Evolutionary conservation across 2,113 vertebrate species (phyloP).

Genomic region (Ophiodon elongatus): DNA sequence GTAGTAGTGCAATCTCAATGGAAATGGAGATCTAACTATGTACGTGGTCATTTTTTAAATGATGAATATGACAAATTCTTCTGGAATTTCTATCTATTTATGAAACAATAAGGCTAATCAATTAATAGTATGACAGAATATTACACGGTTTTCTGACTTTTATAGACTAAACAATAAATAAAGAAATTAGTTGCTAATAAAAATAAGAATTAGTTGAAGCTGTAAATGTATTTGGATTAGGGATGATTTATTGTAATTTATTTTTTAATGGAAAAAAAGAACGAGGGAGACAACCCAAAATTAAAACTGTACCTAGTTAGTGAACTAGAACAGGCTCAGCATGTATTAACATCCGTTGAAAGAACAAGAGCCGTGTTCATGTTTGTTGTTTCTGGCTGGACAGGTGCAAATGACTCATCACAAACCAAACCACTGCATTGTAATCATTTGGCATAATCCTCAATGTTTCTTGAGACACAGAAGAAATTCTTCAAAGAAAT

Average conservation of each 20-base stretch:
- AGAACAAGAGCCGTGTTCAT: background rate
- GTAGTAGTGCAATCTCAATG: background rate
- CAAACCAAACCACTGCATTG: background rate
- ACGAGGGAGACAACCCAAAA: background rate
- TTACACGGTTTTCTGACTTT: background rate
- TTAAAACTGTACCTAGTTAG: too few relatives aligned
- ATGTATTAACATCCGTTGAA: background rate
- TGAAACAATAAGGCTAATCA: background rate
- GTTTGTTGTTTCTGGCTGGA: background rate
- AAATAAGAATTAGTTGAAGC: background rate
- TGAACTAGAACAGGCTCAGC: slow-evolving; percentile 1
- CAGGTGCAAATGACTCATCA: background rate
- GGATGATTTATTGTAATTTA: background rate
- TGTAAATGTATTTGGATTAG: background rate
- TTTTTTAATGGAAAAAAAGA: background rate
- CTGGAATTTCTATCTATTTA: background rate
- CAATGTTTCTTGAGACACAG: background rate
- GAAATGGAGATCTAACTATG: background rate
- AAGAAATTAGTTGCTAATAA: background rate
- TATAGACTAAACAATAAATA: background rate
- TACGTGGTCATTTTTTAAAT: background rate
- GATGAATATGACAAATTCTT: background rate
- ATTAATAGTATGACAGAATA: background rate
- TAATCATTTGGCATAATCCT: background rate
- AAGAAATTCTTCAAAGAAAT: background rate